Conservation (phyloP, 2,113 vertebrate genomes). For the Catharus minimus region DNA sequence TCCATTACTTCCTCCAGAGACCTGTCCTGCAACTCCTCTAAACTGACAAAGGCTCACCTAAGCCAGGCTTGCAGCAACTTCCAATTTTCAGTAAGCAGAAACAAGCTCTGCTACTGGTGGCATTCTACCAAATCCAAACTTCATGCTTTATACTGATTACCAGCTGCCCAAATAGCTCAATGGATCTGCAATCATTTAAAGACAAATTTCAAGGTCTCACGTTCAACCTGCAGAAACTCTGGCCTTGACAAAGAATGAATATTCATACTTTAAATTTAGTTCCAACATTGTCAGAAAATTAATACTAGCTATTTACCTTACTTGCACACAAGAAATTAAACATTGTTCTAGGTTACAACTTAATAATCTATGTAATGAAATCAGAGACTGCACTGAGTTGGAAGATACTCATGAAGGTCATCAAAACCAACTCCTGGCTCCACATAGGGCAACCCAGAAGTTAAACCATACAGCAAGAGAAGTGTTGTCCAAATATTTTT, state of each 20-base stretch:
- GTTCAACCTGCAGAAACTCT: neutral
- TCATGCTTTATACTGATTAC: neutral
- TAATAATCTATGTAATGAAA: neutral
- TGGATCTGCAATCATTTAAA: neutral
- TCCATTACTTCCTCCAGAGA: neutral
- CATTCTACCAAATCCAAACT: neutral
- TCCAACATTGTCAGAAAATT: neutral
- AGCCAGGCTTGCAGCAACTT: neutral
- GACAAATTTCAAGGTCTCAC: neutral
- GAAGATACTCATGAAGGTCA: neutral
- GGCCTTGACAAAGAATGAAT: neutral
- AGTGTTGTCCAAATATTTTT: fast-evolving
- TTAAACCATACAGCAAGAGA: neutral
- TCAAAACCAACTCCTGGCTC: neutral
- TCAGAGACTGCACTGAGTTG: neutral
- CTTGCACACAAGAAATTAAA: neutral
- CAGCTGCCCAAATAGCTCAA: neutral
- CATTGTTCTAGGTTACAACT: neutral
- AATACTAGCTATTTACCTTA: neutral
- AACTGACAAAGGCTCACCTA: neutral
- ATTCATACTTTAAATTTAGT: neutral
- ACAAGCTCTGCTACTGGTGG: neutral
- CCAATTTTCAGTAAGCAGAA: neutral
- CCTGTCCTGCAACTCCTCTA: neutral
- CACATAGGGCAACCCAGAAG: neutral